Conservation (phyloP, 2,797 vertebrate genomes). For the Melanotaenia boesemani region DNA sequence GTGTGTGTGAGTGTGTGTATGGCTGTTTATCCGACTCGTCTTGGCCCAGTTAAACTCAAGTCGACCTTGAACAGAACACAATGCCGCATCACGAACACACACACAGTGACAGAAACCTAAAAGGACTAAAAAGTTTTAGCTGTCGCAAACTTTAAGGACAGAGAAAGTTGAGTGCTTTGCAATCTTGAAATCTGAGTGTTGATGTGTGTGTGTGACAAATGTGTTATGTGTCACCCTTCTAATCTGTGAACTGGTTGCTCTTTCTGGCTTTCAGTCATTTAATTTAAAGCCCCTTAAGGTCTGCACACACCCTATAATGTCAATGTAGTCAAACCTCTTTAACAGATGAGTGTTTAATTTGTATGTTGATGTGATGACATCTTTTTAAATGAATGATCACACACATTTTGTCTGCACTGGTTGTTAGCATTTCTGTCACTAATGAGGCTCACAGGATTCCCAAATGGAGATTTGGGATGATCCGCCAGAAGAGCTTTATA, state of each 20-base stretch:
- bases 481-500: not conserved
- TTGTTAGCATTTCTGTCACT: not conserved
- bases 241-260: no score
- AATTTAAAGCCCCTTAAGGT: no score
- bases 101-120: not conserved
- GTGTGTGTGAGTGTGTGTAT: constrained; percentile 8
- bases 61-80: constrained; percentile 49
- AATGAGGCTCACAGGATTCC: not conserved
- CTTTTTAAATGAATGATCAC: not conserved
- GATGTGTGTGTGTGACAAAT: not conserved
- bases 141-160: not conserved
- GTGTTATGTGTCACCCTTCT: no score
- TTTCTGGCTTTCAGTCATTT: no score
- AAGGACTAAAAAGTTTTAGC: constrained; percentile 11
- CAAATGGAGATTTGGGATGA: not conserved
- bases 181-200: not conserved
- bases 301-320: no score
- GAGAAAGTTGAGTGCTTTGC: not conserved
- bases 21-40: constrained; percentile 47
- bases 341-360: constrained; percentile 16
- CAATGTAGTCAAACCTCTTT: no score
- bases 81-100: not conserved
- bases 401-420: not conserved
- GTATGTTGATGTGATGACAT: constrained; percentile 12
- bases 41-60: constrained; percentile 51